phyloP scores from a whole-genome alignment of 2,797 vertebrate species.

The Mormyrops boulengeri region DNA sequence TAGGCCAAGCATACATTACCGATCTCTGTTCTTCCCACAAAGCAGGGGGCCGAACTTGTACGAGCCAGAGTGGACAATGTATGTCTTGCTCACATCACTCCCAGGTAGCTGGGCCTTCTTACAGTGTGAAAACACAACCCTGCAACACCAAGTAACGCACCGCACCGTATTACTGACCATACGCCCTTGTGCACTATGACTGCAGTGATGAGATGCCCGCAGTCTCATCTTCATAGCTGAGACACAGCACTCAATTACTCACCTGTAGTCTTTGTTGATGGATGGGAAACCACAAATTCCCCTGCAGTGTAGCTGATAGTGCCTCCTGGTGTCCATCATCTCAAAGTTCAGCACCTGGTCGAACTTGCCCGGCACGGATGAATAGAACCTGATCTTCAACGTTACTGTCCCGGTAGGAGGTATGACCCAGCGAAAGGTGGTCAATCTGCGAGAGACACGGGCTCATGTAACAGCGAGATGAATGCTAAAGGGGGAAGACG shows the following conservation, averaged over 20 bases:
- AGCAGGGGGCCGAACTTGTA: slow-evolving; percentile 88
- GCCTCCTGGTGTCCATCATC: slow-evolving; percentile 63
- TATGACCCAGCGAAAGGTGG: slow-evolving; percentile 73
- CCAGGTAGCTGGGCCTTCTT: slow-evolving; percentile 47
- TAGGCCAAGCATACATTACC: slow-evolving; percentile 51
- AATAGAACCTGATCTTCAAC: slow-evolving; percentile 70
- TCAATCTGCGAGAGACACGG: slow-evolving; percentile 57
- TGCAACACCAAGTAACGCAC: slow-evolving; percentile 37
- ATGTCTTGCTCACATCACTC: slow-evolving; percentile 68
- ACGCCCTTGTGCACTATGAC: background rate
- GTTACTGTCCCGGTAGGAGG: slow-evolving; percentile 61
- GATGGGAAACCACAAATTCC: slow-evolving; percentile 70
- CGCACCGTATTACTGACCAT: background rate
- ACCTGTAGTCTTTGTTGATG: slow-evolving; percentile 74
- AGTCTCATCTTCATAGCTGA: background rate
- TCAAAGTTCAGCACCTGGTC: slow-evolving; percentile 77
- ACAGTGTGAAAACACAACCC: slow-evolving; percentile 69
- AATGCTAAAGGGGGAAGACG: background rate
- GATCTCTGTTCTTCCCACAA: slow-evolving; percentile 82
- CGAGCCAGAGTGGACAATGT: slow-evolving; percentile 52
- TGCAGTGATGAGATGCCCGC: background rate
- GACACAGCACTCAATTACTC: slow-evolving; percentile 37
- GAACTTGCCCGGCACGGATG: slow-evolving; percentile 57
- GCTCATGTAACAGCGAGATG: background rate
- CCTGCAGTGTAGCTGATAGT: slow-evolving; percentile 70